These are phyloP conservation scores for Eristalis pertinax DNA, from an alignment of 2,888 invertebrate genomes.

Conservation along the genomic window DNA sequence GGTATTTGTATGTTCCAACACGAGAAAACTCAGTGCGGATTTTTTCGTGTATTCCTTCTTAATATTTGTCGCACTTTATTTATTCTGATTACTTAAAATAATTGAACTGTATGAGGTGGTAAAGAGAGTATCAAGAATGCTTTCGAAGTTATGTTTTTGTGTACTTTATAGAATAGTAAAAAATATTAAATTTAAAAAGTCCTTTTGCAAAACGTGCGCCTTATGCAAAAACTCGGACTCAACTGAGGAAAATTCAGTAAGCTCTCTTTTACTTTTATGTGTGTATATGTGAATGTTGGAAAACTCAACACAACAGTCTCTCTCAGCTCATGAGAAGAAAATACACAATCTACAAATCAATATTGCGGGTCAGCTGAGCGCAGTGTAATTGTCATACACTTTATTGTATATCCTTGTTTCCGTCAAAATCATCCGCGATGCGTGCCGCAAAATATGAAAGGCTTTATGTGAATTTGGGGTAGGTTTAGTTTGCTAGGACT, in stretches of 20 bases:
- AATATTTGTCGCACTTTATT: constrained; percentile 2
- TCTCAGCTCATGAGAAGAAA: constrained; percentile 1
- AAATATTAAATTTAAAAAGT: constrained; percentile 13
- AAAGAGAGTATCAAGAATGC: neutral
- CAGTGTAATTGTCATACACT: constrained; percentile 19
- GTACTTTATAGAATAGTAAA: constrained; percentile 25
- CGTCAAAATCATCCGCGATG: neutral
- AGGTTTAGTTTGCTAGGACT: constrained; percentile 19
- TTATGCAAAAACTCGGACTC: constrained; percentile 55
- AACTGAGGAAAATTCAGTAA: constrained; percentile 40
- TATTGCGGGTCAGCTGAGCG: constrained; percentile 62
- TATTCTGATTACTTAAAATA: neutral
- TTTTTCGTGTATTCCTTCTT: constrained; percentile 3
- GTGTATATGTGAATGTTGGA: constrained; percentile 3
- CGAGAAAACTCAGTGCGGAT: constrained; percentile 58
- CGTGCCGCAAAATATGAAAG: neutral
- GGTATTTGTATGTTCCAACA: constrained; percentile 30
- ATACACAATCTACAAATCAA: constrained; percentile 51
- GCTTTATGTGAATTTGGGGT: constrained; percentile 42
- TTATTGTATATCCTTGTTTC: constrained; percentile 9
- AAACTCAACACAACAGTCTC: neutral
- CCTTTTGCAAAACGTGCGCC: constrained; percentile 37
- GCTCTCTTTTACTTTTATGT: neutral
- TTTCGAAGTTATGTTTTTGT: neutral
- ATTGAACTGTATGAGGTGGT: neutral